Evolutionary conservation across 2,888 invertebrate species (phyloP), one percentile per base, ranked within the genome.

Genomic region (Clistopyga incitator): DNA sequence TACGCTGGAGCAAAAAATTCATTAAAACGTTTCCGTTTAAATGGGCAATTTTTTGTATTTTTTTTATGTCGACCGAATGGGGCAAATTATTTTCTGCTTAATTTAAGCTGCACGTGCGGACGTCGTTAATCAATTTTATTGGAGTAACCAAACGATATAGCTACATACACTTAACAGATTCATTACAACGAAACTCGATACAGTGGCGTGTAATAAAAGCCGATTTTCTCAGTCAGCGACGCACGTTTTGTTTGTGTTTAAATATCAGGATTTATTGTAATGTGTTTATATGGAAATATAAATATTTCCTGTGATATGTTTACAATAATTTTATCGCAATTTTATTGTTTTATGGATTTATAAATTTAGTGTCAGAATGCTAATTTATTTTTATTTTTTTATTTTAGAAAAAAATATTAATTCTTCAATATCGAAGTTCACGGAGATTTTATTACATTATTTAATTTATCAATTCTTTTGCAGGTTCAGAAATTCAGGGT

Each of bases 41-140:
- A 8, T 34, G 13, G 34, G 29, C n/a, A 34, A 34, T 29, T 50
- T 3, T 34, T 29, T 50, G 11, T 0, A 47, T 29, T 25, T 68
- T 1, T 38, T 38, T 38, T 38, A 8, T 25, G 8, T 50, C n/a
- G 11, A 38, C 20, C 18, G 11, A 18, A 34, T 61, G 59, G 29
- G 25, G 56, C 0, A 11, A 13, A 13, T 61, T 61, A 0, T n/a
- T 15, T 34, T n/a, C 8, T 61, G n/a, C 6, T 6, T 56, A 38
- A 11, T 8, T 54, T 29, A 54, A 56, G 23, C 45, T 47, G 56
- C 20, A 56, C 13, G 3, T 25, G 56, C 23, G 56, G 56, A 56
- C n/a, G 45, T n/a, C 23, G 18, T 72, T 23, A 42, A 72, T 72
- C 25, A 59, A 45, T 45, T 23, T 23, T 65, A 64, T 52, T 52